phyloP scores from a whole-genome alignment of 2,888 invertebrate genomes.

The Drosophila vallismaia region DNA sequence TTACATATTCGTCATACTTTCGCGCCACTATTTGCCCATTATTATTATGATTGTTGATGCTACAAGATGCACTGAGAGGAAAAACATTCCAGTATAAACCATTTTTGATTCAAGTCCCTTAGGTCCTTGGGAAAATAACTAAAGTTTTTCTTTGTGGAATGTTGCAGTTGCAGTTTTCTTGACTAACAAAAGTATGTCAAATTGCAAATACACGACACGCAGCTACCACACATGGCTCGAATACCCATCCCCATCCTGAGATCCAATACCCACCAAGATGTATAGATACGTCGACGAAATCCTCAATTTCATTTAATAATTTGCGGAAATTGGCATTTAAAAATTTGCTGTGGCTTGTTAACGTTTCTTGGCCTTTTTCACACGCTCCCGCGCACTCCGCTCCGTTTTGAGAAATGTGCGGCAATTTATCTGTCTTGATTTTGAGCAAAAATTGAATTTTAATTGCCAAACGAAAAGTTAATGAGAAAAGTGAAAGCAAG shows the following conservation, averaged over 20 bases:
- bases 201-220: constrained; percentile 74
- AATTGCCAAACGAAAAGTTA: constrained; percentile 77
- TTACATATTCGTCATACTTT: constrained; percentile 78
- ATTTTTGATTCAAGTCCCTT: not conserved
- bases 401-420: constrained; percentile 56
- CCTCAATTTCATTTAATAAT: constrained; percentile 80
- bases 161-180: constrained; percentile 24
- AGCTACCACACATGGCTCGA: constrained; percentile 43
- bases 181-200: constrained; percentile 73
- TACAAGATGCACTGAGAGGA: constrained; percentile 11
- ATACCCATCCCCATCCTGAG: constrained; percentile 33
- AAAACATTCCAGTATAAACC: not conserved
- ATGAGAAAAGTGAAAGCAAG: constrained; percentile 80
- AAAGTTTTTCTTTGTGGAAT: not conserved
- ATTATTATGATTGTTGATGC: constrained; percentile 73
- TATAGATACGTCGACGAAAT: constrained; percentile 52
- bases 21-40: constrained; percentile 75
- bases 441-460: constrained; percentile 73
- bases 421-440: constrained; percentile 67
- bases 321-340: constrained; percentile 79
- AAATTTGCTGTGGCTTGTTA: constrained; percentile 74
- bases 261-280: constrained; percentile 30
- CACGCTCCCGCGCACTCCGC: constrained; percentile 64
- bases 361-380: constrained; percentile 69
- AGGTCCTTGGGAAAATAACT: not conserved